Conservation (phyloP, 2,113 vertebrate genomes). For the Rhinichthys klamathensis region DNA sequence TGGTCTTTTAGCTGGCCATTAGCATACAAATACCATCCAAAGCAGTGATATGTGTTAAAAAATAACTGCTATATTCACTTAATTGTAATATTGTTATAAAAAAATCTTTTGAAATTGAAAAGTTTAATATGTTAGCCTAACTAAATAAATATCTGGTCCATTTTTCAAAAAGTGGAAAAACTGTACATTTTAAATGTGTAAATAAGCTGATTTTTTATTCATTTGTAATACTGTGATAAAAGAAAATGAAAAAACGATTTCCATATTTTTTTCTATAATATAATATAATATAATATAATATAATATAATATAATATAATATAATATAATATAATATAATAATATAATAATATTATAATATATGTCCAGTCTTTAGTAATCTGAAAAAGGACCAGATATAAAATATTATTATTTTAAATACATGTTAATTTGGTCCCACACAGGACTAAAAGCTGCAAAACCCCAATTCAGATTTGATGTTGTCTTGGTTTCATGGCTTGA, state of each 20-base stretch:
- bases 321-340: too few relatives aligned
- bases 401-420: too few relatives aligned
- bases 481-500: neutral
- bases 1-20: too few relatives aligned
- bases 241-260: neutral
- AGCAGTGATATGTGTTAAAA: neutral
- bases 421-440: too few relatives aligned
- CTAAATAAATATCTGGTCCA: neutral
- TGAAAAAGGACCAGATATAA: too few relatives aligned
- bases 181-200: neutral
- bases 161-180: neutral
- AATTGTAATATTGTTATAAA: neutral
- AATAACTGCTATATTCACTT: neutral
- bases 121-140: neutral
- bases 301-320: too few relatives aligned
- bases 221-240: neutral
- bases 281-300: too few relatives aligned
- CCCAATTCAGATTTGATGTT: slow-evolving; percentile 1
- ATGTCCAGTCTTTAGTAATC: too few relatives aligned
- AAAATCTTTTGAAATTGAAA: neutral
- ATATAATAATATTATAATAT: too few relatives aligned
- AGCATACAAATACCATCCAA: too few relatives aligned
- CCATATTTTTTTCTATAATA: neutral
- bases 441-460: too few relatives aligned
- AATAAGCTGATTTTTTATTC: neutral